Evolutionary conservation across 2,797 vertebrate genomes (phyloP), one percentile per base, ranked within the genome.

Genomic region (Astyanax mexicanus): DNA sequence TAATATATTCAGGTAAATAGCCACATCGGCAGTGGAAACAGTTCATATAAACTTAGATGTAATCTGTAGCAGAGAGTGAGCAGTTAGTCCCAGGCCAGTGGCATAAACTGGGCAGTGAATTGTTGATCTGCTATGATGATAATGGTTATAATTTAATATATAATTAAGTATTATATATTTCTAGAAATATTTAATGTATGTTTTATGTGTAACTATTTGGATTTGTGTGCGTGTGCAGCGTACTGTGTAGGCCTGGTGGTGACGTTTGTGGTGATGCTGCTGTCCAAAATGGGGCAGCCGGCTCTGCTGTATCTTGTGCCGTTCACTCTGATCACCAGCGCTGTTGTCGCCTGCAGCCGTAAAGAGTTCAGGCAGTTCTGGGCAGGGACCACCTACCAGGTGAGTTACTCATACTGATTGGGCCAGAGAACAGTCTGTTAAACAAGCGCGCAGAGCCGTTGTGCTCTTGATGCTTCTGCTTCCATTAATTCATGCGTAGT

Each of bases 221-320:
- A 19, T 74, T 47, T 73, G 47, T 67, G 51, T 52, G 19, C 25
- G 17, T 75, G 66, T 3, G 51, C 2, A 99, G 98, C 95, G 75
- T 99, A 99, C 78, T 89, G 94, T 0, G 27, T 95, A 72, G 98
- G 98, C 73, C 95, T 98, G 93, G 81, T 95, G 23, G 73, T 95
- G 84, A 98, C 98, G 0, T 98, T 99, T 21, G 37, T 92, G 0
- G 94, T 95, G 81, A 88, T 99, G 94, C 90, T 95, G 55, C 68
- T 96, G 85, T 95, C 96, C 65, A 94, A 92, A 77, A 96, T 92
- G 91, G 96, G 95, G 47, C 97, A 99, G 80, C 98, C 98, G 1
- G 98, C 98, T 15, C 92, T 98, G 15, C 95, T 99, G 74, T 99
- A 98, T 79, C 90, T 99, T 49, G 97, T 98, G 79, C 97, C 98